Evolutionary conservation across 2,888 invertebrate species (phyloP).

Genomic region (Dicycla oo): DNA sequence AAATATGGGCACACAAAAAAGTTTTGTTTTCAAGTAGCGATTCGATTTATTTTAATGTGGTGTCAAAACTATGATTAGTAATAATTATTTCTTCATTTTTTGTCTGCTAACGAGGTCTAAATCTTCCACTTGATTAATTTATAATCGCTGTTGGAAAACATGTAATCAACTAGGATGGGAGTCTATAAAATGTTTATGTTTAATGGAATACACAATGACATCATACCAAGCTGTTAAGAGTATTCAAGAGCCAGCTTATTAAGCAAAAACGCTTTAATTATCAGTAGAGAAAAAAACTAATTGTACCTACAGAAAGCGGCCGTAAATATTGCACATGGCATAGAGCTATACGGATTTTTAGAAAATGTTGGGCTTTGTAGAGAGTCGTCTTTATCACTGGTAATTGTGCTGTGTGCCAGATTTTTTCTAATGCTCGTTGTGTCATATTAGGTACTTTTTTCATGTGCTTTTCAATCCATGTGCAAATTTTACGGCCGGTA

Average conservation of each 20-base stretch:
- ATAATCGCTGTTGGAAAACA: constrained; percentile 45
- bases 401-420: too few species aligned
- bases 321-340: too few species aligned
- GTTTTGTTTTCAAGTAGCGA: constrained; percentile 43
- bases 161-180: constrained; percentile 39
- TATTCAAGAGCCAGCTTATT: neutral
- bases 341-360: too few species aligned
- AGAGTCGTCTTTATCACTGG: too few species aligned
- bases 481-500: too few species aligned
- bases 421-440: too few species aligned
- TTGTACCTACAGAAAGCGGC: too few species aligned
- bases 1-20: constrained; percentile 29
- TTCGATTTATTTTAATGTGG: constrained; percentile 51
- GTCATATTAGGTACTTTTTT: too few species aligned
- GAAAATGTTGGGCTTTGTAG: too few species aligned
- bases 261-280: neutral
- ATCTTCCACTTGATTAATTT: constrained; percentile 48
- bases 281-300: neutral
- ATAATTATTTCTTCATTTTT: constrained; percentile 42
- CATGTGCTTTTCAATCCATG: too few species aligned
- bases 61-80: constrained; percentile 50
- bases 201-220: constrained; percentile 15
- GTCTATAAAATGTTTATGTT: constrained; percentile 43
- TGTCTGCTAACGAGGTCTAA: constrained; percentile 49
- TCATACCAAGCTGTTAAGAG: neutral